These are phyloP conservation scores for Ylistrum balloti DNA, from an alignment of 1,140 invertebrate genomes.

Conservation along the genomic window DNA sequence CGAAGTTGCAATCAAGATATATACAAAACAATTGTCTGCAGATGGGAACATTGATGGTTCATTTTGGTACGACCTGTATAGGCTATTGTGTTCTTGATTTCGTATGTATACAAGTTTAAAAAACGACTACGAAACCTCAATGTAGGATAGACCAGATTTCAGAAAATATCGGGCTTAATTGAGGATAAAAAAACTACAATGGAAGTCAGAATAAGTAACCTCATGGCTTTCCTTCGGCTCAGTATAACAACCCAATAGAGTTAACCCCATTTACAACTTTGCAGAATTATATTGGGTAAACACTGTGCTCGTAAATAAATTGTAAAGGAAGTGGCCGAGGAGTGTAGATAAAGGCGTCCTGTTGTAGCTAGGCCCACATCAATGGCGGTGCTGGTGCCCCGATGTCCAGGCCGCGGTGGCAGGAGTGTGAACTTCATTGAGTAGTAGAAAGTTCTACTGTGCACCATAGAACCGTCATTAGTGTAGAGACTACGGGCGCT, in stretches of 20 bases:
- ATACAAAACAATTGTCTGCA: no score
- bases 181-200: background rate
- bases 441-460: background rate
- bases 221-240: background rate
- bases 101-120: background rate
- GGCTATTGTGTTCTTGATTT: background rate
- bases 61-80: no score
- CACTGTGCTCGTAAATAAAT: background rate
- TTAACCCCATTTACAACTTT: background rate
- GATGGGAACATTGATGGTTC: no score
- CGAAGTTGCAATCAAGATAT: no score
- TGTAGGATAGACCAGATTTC: background rate
- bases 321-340: slow-evolving; percentile 29
- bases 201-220: background rate
- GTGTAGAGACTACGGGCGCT: background rate
- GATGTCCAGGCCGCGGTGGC: background rate
- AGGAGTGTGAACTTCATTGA: background rate
- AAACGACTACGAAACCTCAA: background rate
- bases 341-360: background rate
- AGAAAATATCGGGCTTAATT: background rate
- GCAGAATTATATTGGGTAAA: slow-evolving; percentile 4
- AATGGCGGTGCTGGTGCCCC: background rate
- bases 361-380: background rate
- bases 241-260: background rate
- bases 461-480: background rate